Evolutionary conservation across 2,797 vertebrate species (phyloP).

Genomic region (Aratinga solstitialis): DNA sequence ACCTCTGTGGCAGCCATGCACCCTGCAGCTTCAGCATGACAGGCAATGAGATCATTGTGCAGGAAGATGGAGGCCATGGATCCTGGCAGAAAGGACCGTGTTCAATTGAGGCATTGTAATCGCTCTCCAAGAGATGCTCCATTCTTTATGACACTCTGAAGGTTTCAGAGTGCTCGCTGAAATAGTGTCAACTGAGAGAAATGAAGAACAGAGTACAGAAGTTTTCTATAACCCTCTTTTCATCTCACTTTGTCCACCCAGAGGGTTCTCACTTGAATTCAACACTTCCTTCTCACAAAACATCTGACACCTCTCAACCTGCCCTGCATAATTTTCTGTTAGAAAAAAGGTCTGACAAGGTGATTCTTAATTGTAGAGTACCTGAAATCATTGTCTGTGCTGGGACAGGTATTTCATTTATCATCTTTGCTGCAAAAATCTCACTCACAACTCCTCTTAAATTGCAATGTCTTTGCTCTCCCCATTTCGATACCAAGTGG

Average conservation of each 20-base stretch:
- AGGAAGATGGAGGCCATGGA: neutral
- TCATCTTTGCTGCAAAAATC: neutral
- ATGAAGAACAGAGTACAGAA: neutral
- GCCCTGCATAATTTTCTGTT: neutral
- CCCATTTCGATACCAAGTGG: neutral
- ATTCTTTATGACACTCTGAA: neutral
- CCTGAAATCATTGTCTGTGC: neutral
- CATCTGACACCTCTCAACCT: neutral
- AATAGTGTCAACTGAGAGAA: neutral
- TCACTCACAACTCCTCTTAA: neutral
- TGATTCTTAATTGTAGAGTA: neutral
- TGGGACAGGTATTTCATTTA: neutral
- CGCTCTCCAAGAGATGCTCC: neutral
- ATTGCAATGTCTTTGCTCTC: neutral
- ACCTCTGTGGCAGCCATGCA: neutral
- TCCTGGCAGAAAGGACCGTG: neutral
- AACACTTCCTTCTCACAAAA: neutral
- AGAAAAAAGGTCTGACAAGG: neutral
- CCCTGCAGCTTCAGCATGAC: neutral
- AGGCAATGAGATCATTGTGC: neutral
- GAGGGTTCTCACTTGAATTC: neutral
- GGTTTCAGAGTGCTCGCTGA: neutral
- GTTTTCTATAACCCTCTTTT: neutral
- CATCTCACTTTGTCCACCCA: neutral
- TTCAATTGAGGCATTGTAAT: neutral